A percentile compares a stretch with the other conserved stretches of the same genome.
Evolutionary conservation across 2,888 invertebrate species (phyloP).

Genomic region (Rotaria socialis): DNA sequence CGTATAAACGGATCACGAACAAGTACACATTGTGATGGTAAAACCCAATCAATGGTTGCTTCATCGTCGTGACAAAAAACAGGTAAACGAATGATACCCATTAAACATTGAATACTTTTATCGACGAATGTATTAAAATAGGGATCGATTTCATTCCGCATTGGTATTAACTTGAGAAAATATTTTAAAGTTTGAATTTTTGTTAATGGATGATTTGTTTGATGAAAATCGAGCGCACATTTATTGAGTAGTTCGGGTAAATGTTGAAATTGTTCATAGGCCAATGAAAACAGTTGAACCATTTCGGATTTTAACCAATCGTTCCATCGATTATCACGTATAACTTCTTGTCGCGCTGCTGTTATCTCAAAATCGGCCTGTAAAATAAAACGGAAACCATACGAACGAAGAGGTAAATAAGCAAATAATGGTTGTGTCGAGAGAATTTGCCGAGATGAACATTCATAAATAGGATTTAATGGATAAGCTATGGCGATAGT

Average conservation of each 20-base stretch:
- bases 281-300: not conserved
- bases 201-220: not conserved
- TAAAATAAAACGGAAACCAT: constrained; percentile 58
- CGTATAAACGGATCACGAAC: constrained; percentile 34
- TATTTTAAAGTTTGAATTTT: not conserved
- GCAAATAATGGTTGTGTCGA: constrained; percentile 58
- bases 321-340: constrained; percentile 58
- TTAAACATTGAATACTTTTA: not conserved
- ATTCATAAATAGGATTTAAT: not conserved
- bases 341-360: constrained; percentile 59
- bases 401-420: constrained; percentile 57
- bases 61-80: not conserved
- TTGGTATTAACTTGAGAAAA: not conserved
- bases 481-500: not conserved
- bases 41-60: not conserved
- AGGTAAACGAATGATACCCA: not conserved
- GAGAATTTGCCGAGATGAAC: constrained; percentile 46
- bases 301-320: constrained; percentile 54
- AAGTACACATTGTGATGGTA: constrained; percentile 38
- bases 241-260: not conserved
- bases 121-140: not conserved
- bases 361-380: constrained; percentile 61
- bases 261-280: not conserved
- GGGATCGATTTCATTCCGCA: not conserved
- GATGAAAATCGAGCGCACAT: not conserved